A percentile compares a stretch with the other conserved stretches of the same genome.
These are phyloP conservation scores for Leucoraja ocellata DNA, from an alignment of 2,797 vertebrate genomes.

Conservation along the genomic window DNA sequence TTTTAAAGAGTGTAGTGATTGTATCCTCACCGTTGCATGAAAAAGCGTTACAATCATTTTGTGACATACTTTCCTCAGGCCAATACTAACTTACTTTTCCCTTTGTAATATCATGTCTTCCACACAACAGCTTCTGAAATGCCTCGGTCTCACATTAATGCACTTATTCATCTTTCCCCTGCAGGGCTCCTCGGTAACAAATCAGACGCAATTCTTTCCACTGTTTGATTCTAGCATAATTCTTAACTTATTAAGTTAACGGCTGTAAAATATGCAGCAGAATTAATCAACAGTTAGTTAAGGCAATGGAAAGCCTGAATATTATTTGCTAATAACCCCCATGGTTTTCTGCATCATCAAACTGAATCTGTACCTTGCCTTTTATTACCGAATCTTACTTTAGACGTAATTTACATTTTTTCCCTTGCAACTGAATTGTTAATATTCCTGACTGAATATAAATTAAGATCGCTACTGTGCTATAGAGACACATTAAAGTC, in stretches of 20 bases:
- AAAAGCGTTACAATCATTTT: background rate
- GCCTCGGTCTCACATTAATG: background rate
- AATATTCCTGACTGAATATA: background rate
- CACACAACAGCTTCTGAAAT: constrained; percentile 1
- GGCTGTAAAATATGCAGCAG: background rate
- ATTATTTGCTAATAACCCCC: background rate
- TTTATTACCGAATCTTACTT: background rate
- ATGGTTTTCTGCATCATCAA: background rate
- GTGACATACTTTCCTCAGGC: background rate
- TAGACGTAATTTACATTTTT: background rate
- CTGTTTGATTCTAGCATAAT: background rate
- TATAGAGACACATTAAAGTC: background rate
- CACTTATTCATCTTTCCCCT: background rate
- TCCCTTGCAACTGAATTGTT: background rate
- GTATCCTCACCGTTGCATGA: background rate
- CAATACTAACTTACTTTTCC: background rate
- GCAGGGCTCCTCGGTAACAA: background rate
- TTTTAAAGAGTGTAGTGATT: background rate
- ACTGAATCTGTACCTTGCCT: background rate
- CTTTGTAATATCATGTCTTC: background rate
- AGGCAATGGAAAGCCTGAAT: background rate
- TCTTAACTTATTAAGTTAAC: background rate
- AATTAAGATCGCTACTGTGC: background rate
- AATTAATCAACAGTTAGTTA: background rate
- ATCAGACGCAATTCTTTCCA: background rate